phyloP scores from a whole-genome alignment of 2,888 invertebrate genomes.

The Apotomis capreana region DNA sequence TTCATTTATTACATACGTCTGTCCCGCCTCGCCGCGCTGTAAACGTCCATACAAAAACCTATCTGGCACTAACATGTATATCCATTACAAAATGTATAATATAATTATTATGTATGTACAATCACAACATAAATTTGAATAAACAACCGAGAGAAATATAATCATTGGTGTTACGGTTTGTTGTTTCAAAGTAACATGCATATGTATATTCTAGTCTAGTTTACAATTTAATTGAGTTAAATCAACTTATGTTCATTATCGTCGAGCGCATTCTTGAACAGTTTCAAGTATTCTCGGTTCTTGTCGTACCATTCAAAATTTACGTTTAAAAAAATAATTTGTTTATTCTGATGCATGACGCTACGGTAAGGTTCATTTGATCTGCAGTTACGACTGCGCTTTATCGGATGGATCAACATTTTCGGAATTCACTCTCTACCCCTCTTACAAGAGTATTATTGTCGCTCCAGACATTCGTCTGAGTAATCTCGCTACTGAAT shows the following conservation, averaged over 20 bases:
- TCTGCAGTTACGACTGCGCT: slow-evolving; percentile 9
- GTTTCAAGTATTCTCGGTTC: slow-evolving; percentile 28
- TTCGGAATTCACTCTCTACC: slow-evolving; percentile 52
- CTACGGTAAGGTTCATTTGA: slow-evolving; percentile 20
- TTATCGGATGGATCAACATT: slow-evolving; percentile 28
- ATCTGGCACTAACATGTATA: slow-evolving; percentile 83
- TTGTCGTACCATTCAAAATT: slow-evolving; percentile 42
- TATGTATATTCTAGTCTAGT: slow-evolving; percentile 53
- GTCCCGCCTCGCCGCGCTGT: slow-evolving; percentile 49
- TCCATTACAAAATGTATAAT: slow-evolving; percentile 82
- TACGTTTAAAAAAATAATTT: slow-evolving; percentile 46
- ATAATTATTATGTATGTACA: slow-evolving; percentile 78
- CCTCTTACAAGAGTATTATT: slow-evolving; percentile 65
- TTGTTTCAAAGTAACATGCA: slow-evolving; percentile 54
- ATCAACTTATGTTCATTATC: slow-evolving; percentile 13
- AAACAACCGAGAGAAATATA: slow-evolving; percentile 79
- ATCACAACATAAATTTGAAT: slow-evolving; percentile 81
- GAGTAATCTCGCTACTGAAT: slow-evolving; percentile 40
- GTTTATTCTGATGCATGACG: slow-evolving; percentile 42
- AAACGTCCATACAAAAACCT: slow-evolving; percentile 80
- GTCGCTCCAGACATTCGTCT: slow-evolving; percentile 59
- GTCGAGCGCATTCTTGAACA: background rate
- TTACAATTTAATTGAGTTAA: slow-evolving; percentile 18
- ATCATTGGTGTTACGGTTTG: slow-evolving; percentile 68
- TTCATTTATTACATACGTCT: slow-evolving; percentile 55